phyloP scores from a whole-genome alignment of 1,140 invertebrate species.

The Bradysia coprophila region DNA sequence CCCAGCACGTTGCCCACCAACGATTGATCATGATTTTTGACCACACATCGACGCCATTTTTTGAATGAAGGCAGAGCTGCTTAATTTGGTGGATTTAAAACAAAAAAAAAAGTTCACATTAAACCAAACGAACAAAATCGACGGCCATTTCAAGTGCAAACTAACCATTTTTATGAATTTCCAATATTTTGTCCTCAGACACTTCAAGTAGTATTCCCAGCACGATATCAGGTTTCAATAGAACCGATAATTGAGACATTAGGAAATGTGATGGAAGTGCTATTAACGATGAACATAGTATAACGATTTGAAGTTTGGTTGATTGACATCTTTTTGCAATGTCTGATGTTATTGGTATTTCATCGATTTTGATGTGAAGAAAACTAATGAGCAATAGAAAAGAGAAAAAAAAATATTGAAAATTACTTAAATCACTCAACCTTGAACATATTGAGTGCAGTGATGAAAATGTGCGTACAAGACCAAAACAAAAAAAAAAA shows the following conservation, averaged over 20 bases:
- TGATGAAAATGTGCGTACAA: no score
- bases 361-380: constrained; percentile 49
- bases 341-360: constrained; percentile 33
- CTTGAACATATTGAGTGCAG: no score
- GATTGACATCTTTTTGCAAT: constrained; percentile 32
- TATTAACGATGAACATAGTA: constrained; percentile 54
- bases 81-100: constrained; percentile 3
- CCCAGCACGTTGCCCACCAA: constrained; percentile 64
- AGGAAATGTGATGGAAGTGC: constrained; percentile 35
- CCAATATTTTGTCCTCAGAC: constrained; percentile 35
- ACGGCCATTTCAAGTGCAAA: no score
- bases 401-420: constrained; percentile 9
- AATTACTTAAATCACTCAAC: no score
- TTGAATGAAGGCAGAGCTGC: constrained; percentile 45
- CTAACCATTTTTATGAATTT: constrained; percentile 33
- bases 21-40: constrained; percentile 57
- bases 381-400: no score
- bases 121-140: no score
- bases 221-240: constrained; percentile 48
- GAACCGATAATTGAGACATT: constrained; percentile 31
- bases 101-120: constrained; percentile 6
- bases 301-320: constrained; percentile 55
- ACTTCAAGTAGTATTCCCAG: constrained; percentile 63
- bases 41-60: constrained; percentile 55
- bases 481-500: constrained; percentile 3